Base-by-base conservation (phyloP, 2,113 vertebrate species). In the Talpa occidentalis region DNA sequence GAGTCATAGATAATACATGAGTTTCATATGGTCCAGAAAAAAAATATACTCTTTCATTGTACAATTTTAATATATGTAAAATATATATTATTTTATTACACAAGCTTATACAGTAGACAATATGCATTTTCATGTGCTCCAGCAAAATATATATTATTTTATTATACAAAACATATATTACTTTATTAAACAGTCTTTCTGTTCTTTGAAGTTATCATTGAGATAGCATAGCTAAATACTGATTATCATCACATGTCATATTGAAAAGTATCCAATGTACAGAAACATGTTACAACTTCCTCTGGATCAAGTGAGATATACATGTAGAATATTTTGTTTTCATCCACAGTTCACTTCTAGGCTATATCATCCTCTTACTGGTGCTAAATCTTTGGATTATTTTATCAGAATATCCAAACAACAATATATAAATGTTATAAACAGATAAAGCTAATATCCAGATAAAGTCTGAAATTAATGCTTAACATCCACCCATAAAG, bases 331-430 rank as follows among this genome's bases (percentile, higher is more conserved):
- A 66, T 79, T 70, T 37, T 70, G 10, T 40, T 79, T 78, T 67
- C 3, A 66, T 77, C 5, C 11, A 84, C 3, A 40, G 6, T 79
- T 90, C 30, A 72, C 21, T 64, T 76, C 16, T 40, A 92, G 21
- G 32, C 42, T 37, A 28, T 28, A 64, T 19, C 26, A 76, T 35
- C 10, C 8, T 94, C 17, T 62, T 14, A 35, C 1, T 83, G 24
- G 78, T 28, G 5, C 8, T 69, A 59, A 42, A 30, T 32, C 4
- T 78, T 60, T 76, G 22, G 8, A 62, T 78, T 32, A 72, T 19
- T 92, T 19, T 92, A 30, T 86, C 37, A 69, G 37, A 91, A 89
- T 86, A 89, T 40, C 7, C 35, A 73, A 79, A n/a, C 49, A 88
- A 12, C 0, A 52, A 62, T 70, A 10, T 14, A 73, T 78, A 1